Evolutionary conservation across 37 sponge, comb jelly and placozoan genomes (phyloP), one percentile per base, ranked within the genome.

Genomic region (Haliclona indistincta): DNA sequence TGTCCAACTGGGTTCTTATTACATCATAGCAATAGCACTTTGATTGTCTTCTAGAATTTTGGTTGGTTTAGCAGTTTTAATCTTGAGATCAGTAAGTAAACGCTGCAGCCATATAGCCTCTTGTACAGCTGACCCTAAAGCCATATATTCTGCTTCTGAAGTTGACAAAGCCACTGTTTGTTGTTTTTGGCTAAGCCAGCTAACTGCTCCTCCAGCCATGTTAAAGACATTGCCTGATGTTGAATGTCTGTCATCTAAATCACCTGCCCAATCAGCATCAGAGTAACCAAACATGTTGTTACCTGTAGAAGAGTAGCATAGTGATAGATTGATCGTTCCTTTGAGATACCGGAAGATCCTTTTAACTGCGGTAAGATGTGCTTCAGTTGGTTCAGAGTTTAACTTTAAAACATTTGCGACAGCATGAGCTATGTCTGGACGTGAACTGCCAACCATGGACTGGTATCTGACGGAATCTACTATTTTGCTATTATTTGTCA

Each of bases 181-280:
- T 29, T 71, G 73, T 20, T 54, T 71, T 28, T 54, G 47, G 56
- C 64, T 75, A 3, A 62, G 36, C 84, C 84, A 84, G 58, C 79
- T 85, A 7, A 85, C 52, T 22, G 79, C 67, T 51, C 79, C 86
- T 26, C 74, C 74, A 42, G 54, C 20, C 67, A 85, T 71, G 36
- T 54, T 37, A 37, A 85, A 85, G 33, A 85, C 36, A 35, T 85
- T 65, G 8, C 86, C 86, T 74, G 81, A 73, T 40, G 81, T 86
- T 2, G 87, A 87, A 36, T 75, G 71, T 68, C 81, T 11, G 55
- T 81, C 65, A 63, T 87, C 70, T 42, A 49, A 11, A 52, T 80
- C 77, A 20, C 71, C 66, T 20, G 76, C 81, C 81, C 81, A 80
- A 44, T 87, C 87, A 29, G 87, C 69, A 75, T 87, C 81, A 29